Conservation (phyloP, 2,888 invertebrate species). For the Drosophila recens region DNA sequence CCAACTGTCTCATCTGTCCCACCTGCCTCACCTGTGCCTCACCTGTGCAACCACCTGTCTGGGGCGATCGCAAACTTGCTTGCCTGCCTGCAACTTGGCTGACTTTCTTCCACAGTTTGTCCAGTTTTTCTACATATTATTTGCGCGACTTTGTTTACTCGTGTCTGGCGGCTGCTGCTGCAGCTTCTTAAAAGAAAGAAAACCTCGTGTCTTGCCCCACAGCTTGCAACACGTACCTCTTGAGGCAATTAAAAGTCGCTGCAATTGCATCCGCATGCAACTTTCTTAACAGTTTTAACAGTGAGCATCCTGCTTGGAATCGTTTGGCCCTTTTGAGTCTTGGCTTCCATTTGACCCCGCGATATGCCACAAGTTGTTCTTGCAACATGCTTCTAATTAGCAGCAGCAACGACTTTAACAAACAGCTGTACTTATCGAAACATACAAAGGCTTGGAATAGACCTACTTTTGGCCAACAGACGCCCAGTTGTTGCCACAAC, state of each 20-base stretch:
- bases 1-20: slow-evolving; percentile 35
- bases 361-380: slow-evolving; percentile 26
- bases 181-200: slow-evolving; percentile 46
- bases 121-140: slow-evolving; percentile 75
- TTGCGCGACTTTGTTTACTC: slow-evolving; percentile 68
- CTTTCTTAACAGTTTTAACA: slow-evolving; percentile 61
- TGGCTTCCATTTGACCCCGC: slow-evolving; percentile 25
- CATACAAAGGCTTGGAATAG: slow-evolving; percentile 46
- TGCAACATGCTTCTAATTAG: slow-evolving; percentile 55
- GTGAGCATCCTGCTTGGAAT: slow-evolving; percentile 56
- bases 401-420: slow-evolving; percentile 17
- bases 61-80: slow-evolving; percentile 62
- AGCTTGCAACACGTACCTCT: slow-evolving; percentile 18
- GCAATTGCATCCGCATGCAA: slow-evolving; percentile 70
- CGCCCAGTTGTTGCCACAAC: slow-evolving; percentile 42
- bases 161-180: slow-evolving; percentile 21
- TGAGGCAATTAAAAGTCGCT: slow-evolving; percentile 64
- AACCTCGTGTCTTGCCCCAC: slow-evolving; percentile 16
- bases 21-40: slow-evolving; percentile 10
- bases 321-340: slow-evolving; percentile 1
- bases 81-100: slow-evolving; percentile 39
- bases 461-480: slow-evolving; percentile 57
- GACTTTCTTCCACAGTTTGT: slow-evolving; percentile 76
- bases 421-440: slow-evolving; percentile 14
- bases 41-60: slow-evolving; percentile 37